Evolutionary conservation across 2,888 invertebrate genomes (phyloP).

Genomic region (Mechanitis messenoides): DNA sequence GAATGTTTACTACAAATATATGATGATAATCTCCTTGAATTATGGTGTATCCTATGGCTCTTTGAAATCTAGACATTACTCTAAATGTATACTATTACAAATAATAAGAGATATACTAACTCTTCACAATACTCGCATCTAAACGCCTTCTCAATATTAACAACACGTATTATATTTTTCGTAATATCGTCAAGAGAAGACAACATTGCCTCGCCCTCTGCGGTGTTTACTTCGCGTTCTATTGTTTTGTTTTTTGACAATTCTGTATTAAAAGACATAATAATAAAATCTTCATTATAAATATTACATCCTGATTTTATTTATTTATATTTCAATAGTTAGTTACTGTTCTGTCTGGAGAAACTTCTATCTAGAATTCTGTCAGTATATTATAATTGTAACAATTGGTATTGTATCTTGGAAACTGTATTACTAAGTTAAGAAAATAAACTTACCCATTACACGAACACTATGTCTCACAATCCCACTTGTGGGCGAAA

Average conservation of each 20-base stretch:
- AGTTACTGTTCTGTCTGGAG: too few species aligned
- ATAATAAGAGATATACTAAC: slow-evolving; percentile 42
- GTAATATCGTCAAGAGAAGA: slow-evolving; percentile 44
- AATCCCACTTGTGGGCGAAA: slow-evolving; percentile 66
- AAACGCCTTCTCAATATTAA: slow-evolving; percentile 69
- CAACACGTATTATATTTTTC: slow-evolving; percentile 49
- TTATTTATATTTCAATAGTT: too few species aligned
- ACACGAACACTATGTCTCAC: slow-evolving; percentile 46
- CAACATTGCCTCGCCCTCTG: slow-evolving; percentile 42
- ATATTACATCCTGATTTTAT: too few species aligned
- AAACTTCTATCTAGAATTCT: too few species aligned
- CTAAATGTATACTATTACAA: background rate
- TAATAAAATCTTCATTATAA: too few species aligned
- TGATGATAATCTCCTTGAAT: too few species aligned
- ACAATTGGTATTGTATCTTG: too few species aligned
- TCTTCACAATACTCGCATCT: slow-evolving; percentile 75
- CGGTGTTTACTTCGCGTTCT: slow-evolving; percentile 40
- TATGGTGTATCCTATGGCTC: too few species aligned
- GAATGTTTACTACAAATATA: too few species aligned
- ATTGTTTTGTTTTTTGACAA: slow-evolving; percentile 43
- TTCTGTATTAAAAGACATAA: slow-evolving; percentile 33
- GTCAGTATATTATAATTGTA: too few species aligned
- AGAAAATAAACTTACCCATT: slow-evolving; percentile 33
- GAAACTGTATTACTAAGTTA: background rate
- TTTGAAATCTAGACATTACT: background rate